phyloP scores from a whole-genome alignment of 1,140 invertebrate species.

The Choristoneura fumiferana region DNA sequence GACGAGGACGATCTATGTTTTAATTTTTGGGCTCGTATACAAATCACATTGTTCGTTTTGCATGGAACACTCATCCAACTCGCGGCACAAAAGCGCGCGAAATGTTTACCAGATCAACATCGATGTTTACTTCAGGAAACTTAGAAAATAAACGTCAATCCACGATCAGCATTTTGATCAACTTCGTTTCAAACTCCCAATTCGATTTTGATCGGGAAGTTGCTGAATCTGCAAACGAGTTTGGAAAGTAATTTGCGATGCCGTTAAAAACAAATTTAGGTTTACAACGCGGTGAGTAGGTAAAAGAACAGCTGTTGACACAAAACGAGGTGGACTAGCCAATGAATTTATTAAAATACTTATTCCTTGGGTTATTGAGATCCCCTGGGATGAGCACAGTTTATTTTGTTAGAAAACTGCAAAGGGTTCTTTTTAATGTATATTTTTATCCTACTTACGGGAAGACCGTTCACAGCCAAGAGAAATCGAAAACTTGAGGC shows the following conservation, averaged over 20 bases:
- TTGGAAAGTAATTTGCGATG: conserved; percentile 14
- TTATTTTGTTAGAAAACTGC: no score
- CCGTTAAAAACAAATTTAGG: conserved; percentile 10
- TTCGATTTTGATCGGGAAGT: conserved; percentile 17
- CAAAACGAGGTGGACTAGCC: not conserved
- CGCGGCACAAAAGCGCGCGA: not conserved
- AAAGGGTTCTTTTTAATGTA: no score
- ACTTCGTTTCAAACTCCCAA: conserved; percentile 8
- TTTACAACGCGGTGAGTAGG: conserved; percentile 12
- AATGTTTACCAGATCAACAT: conserved; percentile 3
- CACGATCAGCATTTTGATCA: conserved; percentile 16
- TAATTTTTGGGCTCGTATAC: no score
- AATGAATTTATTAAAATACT: no score
- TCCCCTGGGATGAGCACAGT: no score
- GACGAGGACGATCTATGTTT: no score
- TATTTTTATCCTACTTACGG: no score
- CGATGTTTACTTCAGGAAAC: conserved; percentile 7
- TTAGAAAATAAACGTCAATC: conserved; percentile 9
- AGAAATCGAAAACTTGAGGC: no score
- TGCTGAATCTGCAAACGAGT: conserved; percentile 14
- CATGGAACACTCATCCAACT: not conserved
- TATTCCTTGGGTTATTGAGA: no score
- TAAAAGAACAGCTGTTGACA: conserved; percentile 1
- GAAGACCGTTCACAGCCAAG: no score
- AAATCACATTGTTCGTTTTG: no score